Conservation (phyloP, 2,888 invertebrate species). For the Hirtodrosophila trivittata region DNA sequence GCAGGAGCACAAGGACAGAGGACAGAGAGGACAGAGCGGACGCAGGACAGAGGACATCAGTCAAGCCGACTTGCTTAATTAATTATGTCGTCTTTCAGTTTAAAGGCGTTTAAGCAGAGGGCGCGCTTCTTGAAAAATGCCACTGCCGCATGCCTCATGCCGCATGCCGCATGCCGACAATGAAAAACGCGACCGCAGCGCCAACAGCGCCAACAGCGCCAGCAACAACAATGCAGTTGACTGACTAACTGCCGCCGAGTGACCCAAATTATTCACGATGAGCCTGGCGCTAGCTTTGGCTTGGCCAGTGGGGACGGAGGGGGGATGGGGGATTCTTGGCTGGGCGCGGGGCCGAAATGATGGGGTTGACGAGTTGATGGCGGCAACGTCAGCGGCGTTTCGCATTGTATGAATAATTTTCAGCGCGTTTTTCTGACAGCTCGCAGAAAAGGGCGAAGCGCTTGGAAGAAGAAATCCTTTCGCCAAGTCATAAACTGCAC, state of each 20-base stretch:
- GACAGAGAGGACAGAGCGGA: slow-evolving; percentile 1
- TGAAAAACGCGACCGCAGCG: slow-evolving; percentile 77
- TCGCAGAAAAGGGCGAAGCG: slow-evolving; percentile 22
- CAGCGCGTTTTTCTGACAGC: slow-evolving; percentile 66
- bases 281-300: slow-evolving; percentile 15
- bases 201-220: slow-evolving; percentile 37
- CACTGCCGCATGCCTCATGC: slow-evolving; percentile 71
- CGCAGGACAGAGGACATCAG: slow-evolving; percentile 60
- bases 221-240: slow-evolving; percentile 62
- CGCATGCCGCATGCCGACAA: slow-evolving; percentile 76
- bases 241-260: slow-evolving; percentile 79
- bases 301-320: slow-evolving; percentile 1
- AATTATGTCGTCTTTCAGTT: slow-evolving; percentile 79
- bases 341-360: slow-evolving; percentile 24
- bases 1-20: background rate
- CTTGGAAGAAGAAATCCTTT: slow-evolving; percentile 27
- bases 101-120: slow-evolving; percentile 73
- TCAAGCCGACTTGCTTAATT: slow-evolving; percentile 74
- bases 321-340: slow-evolving; percentile 12
- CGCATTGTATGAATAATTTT: slow-evolving; percentile 73
- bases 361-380: slow-evolving; percentile 34
- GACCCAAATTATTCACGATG: slow-evolving; percentile 78
- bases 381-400: slow-evolving; percentile 44
- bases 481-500: slow-evolving; percentile 29
- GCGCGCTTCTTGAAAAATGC: slow-evolving; percentile 72